A percentile compares a stretch with the other conserved stretches of the same genome.
Conservation (phyloP, 2,113 vertebrate species). For the Neogale vison region DNA sequence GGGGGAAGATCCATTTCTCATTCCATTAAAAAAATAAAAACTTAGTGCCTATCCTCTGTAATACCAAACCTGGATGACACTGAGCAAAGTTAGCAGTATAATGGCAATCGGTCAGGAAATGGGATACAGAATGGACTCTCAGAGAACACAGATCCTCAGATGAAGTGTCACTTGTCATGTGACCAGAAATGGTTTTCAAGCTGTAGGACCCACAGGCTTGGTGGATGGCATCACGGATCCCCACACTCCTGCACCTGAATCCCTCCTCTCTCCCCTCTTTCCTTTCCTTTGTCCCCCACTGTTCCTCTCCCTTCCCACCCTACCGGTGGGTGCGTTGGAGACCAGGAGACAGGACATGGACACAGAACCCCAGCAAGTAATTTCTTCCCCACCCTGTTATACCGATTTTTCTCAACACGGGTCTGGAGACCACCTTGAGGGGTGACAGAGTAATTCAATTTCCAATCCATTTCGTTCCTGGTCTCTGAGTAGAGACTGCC, state of each 20-base stretch:
- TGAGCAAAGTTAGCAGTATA: rapidly evolving
- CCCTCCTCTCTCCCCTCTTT: not conserved
- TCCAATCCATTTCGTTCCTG: conserved; percentile 62
- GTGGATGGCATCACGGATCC: not conserved
- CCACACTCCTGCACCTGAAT: rapidly evolving
- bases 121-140: not conserved
- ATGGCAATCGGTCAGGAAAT: not conserved
- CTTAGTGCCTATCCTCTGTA: not conserved
- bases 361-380: not conserved
- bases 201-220: not conserved
- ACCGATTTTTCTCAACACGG: conserved; percentile 33
- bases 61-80: not conserved
- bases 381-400: not conserved
- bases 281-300: not conserved
- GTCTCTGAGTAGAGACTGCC: conserved; percentile 39
- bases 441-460: conserved; percentile 72
- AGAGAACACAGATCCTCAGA: not conserved
- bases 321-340: not conserved
- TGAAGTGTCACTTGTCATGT: not conserved
- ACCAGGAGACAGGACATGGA: not conserved
- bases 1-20: not conserved
- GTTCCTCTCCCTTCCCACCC: not conserved
- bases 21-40: not conserved
- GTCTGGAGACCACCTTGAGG: conserved; percentile 74
- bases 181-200: not conserved